Evolutionary conservation across 2,888 invertebrate species (phyloP).

Genomic region (Pseudococcus longispinus): DNA sequence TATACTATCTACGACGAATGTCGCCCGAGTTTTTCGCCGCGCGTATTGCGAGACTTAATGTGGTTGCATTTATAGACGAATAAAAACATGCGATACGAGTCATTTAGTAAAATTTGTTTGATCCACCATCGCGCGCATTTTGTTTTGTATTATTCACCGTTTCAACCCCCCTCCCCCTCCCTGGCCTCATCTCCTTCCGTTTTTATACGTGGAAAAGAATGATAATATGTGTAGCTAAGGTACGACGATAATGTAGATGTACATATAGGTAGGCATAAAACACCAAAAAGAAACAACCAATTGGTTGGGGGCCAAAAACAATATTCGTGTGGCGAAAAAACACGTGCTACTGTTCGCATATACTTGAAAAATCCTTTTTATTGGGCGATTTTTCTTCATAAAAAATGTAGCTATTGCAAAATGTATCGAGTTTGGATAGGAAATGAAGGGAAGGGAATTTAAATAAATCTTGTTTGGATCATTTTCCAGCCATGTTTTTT

Average conservation of each 20-base stretch:
- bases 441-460: too few relatives aligned
- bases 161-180: not conserved
- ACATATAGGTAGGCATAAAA: not conserved
- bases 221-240: too few relatives aligned
- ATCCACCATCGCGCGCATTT: not conserved
- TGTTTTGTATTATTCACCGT: conserved; percentile 9
- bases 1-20: not conserved
- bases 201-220: not conserved
- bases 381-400: not conserved
- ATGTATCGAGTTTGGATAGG: too few relatives aligned
- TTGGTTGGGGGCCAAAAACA: conserved; percentile 31
- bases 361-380: not conserved
- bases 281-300: not conserved
- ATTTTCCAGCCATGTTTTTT: too few relatives aligned
- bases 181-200: not conserved
- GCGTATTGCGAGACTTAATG: not conserved
- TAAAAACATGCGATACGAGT: conserved; percentile 35
- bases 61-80: conserved; percentile 16
- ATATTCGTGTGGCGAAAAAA: conserved; percentile 16
- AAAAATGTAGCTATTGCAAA: too few relatives aligned
- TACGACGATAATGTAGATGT: not conserved
- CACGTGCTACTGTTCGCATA: conserved; percentile 15
- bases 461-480: too few relatives aligned
- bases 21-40: conserved; percentile 14
- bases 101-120: conserved; percentile 45